Base-by-base conservation (phyloP, 2,113 vertebrate species). In the Platanista minor region DNA sequence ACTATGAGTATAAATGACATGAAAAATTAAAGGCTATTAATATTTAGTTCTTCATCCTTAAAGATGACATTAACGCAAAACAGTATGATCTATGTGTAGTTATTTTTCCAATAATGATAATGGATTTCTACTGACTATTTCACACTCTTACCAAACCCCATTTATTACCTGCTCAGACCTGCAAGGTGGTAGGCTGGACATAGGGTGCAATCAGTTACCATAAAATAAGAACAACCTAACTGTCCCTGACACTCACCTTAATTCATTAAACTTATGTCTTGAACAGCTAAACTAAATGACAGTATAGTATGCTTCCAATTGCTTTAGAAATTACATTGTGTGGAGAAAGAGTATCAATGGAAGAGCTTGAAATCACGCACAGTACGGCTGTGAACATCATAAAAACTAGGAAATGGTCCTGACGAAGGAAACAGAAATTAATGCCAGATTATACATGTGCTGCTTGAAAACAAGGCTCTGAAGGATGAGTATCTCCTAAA, bases 1-100 rank as follows among this genome's bases (percentile, higher is more conserved):
- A 90, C 29, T 41, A 25, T 67, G 17, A 90, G 49, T n/a, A 86
- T 43, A 67, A 43, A 66, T 39, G 17, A 1, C 39, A 89, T 33
- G 6, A n/a, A 69, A 59, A 52, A 96, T 41, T 74, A 92, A 92
- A 97, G 36, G 36, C 36, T 93, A 74, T n/a, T 81, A 91, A 59
- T 83, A 86, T 18, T 17, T 66, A 20, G 41, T 13, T 95, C 66
- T 81, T 94, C 36, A 41, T 10, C 2, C 66, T 90, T 36, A 90
- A 97, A 84, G 36, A 64, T 61, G 41, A 64, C 86, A 93, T 92
- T n/a, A 57, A 36, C 7, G 0, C 6, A 95, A 91, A 96, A 87
- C 23, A 87, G 75, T 75, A 52, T 33, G 21, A 41, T 46, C 64
- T 64, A 43, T 41, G 52, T 39, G 31, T 31, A 75, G 6, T 43